These are phyloP conservation scores for Gymnothorax javanicus DNA, from an alignment of 2,797 vertebrate genomes.

Conservation along the genomic window DNA sequence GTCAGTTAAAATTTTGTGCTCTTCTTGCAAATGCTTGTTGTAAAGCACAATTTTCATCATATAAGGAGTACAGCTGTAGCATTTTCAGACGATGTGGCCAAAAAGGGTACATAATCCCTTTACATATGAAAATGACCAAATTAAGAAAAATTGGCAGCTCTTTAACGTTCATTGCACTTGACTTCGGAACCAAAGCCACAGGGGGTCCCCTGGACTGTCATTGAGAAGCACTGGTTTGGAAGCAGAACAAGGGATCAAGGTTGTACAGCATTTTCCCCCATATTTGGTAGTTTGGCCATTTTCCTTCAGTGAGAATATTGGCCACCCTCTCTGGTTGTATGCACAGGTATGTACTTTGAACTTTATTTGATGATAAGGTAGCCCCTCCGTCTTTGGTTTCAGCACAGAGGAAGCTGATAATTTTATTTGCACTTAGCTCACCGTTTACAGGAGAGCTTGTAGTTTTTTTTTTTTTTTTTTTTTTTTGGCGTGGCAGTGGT, in stretches of 20 bases:
- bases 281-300: not conserved
- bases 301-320: not conserved
- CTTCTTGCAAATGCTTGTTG: no score
- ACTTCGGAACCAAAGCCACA: no score
- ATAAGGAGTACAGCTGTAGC: no score
- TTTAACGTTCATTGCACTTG: no score
- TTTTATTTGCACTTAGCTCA: not conserved
- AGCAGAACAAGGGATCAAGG: not conserved
- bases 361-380: slow-evolving; percentile 1
- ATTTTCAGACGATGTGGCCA: no score
- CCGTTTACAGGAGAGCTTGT: not conserved
- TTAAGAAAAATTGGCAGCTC: no score
- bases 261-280: not conserved
- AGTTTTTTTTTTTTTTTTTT: not conserved
- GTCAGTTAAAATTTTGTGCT: no score
- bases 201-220: no score
- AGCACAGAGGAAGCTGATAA: not conserved
- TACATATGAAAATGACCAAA: no score
- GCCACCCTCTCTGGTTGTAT: not conserved
- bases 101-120: no score
- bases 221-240: not conserved
- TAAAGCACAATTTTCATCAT: no score
- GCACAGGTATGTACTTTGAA: slow-evolving; percentile 12
- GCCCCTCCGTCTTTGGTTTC: not conserved
- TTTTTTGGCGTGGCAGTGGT: no score